Evolutionary conservation across 2,797 vertebrate genomes (phyloP).

Genomic region (Hippoglossus hippoglossus): DNA sequence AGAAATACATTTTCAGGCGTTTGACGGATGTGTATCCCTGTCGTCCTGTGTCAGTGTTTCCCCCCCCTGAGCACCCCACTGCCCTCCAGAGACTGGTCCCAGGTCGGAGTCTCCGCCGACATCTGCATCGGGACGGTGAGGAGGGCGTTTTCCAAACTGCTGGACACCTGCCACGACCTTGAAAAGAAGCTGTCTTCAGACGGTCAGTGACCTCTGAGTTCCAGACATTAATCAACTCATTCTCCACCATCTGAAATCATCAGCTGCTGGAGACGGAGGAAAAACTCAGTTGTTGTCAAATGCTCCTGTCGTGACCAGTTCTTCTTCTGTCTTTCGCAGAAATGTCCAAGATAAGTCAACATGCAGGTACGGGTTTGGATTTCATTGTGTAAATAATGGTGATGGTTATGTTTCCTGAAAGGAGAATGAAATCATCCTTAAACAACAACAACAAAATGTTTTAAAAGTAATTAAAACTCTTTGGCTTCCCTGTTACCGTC

Average conservation of each 20-base stretch:
- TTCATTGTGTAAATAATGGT: background rate
- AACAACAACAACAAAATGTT: too few species aligned
- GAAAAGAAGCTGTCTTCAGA: slow-evolving; percentile 40
- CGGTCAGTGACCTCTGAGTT: slow-evolving; percentile 45
- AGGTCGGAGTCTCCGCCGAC: slow-evolving; percentile 42
- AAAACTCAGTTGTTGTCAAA: too few species aligned
- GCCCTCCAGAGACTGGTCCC: slow-evolving; percentile 57
- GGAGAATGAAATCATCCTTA: too few species aligned
- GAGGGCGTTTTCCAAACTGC: slow-evolving; percentile 45
- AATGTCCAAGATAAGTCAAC: slow-evolving; percentile 29
- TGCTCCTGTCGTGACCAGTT: too few species aligned
- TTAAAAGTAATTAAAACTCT: too few species aligned
- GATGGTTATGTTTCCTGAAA: too few species aligned
- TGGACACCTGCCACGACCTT: slow-evolving; percentile 44
- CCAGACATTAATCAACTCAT: too few species aligned
- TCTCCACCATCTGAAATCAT: too few species aligned
- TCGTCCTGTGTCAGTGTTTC: slow-evolving; percentile 48
- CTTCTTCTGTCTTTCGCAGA: slow-evolving; percentile 40
- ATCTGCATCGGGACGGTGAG: slow-evolving; percentile 40
- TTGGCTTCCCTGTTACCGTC: too few species aligned
- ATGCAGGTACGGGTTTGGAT: slow-evolving; percentile 45
- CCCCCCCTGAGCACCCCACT: slow-evolving; percentile 1
- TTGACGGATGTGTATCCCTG: background rate
- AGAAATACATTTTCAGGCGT: background rate
- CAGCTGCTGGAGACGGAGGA: too few species aligned